Evolutionary conservation across 2,888 invertebrate species (phyloP), one percentile per base, ranked within the genome.

Genomic region (Cheilosia soror): DNA sequence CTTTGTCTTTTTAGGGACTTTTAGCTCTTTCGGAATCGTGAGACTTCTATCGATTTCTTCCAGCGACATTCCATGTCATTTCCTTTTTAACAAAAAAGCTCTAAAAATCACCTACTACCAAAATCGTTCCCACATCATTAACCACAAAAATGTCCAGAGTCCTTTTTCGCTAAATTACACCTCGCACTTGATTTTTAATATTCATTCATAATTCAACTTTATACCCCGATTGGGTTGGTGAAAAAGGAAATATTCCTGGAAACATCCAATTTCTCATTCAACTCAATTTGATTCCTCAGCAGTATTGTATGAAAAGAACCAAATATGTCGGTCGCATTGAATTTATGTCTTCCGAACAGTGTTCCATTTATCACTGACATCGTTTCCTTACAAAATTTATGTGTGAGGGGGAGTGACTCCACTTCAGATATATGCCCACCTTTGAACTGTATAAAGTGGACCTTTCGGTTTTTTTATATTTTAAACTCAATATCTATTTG

Each of bases 351-450:
- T 47, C 60, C 66, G 55, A 82, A 71, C 71, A 60, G 40, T 82
- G 66, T 60, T 55, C 77, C 77, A 82, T 82, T 77, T 77, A 82
- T 82, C 82, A 82, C 60, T 72, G 58, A 71, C 65, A 76, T 62
- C 66, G 42, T 49, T 63, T 55, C 58, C 49, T 13, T 27, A 1
- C 2, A 1, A 11, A 57, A 47, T 37, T 25, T 29, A 47, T 55
- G 29, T 37, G 20, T 11, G 3, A 5, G 25, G n/a, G 44, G 27
- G 44, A 33, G 51, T 51, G 53, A 47, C 55, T 63, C 55, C 55
- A 37, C n/a, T 51, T 55, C 42, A 49, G 55, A 53, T 62, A 53
- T 62, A 25, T 62, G 44, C n/a, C 53, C 51, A 58, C 57, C 51
- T 57, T 37, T 58, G 25, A 51, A 47, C 49, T 11, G 37, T 69